Conservation (phyloP, 2,113 vertebrate species). For the Myxocyprinus asiaticus region DNA sequence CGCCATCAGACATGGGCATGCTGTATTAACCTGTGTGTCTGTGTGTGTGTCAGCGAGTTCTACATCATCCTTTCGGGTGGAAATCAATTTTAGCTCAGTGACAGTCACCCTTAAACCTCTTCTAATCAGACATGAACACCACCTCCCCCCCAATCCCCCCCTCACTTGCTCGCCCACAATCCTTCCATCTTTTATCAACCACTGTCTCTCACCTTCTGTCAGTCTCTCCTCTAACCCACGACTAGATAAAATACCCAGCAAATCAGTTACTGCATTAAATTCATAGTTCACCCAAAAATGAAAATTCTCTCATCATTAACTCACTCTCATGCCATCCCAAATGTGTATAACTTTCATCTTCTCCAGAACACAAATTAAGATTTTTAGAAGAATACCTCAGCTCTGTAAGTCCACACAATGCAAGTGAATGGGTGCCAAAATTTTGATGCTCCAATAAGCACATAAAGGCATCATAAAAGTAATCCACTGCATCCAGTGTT, state of each 20-base stretch:
- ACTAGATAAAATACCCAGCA: background rate
- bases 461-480: too few species aligned
- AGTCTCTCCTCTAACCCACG: background rate
- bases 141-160: too few species aligned
- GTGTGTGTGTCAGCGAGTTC: background rate
- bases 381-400: too few species aligned
- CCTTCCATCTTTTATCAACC: constrained; percentile 1
- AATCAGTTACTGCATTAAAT: background rate
- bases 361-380: too few species aligned
- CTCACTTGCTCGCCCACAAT: background rate
- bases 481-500: too few species aligned
- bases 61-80: background rate
- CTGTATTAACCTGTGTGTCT: background rate
- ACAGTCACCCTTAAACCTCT: constrained; percentile 18
- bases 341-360: too few species aligned
- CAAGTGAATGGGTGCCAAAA: too few species aligned
- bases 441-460: too few species aligned
- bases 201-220: background rate
- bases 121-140: constrained; percentile 20
- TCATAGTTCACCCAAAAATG: too few species aligned
- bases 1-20: background rate
- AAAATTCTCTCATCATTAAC: too few species aligned
- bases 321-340: too few species aligned
- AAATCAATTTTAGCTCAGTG: constrained; percentile 38
- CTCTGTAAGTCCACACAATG: too few species aligned